phyloP scores from a whole-genome alignment of 2,888 invertebrate species.

The Hydroisotoma schaefferi region DNA sequence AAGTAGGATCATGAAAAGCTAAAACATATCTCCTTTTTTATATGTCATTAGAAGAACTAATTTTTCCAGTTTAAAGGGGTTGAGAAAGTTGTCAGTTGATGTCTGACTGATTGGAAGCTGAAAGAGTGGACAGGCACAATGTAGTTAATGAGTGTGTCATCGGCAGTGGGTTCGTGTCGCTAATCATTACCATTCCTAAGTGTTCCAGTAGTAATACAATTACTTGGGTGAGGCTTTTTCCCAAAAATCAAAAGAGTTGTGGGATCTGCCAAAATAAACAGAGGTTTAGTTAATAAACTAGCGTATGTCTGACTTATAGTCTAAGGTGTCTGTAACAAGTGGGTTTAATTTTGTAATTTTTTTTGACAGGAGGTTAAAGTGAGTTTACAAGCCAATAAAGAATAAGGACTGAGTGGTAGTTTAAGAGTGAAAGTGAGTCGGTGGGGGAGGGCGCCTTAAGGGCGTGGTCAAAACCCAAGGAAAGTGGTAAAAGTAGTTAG shows the following conservation, averaged over 20 bases:
- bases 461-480: background rate
- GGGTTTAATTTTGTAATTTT: background rate
- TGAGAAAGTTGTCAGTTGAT: too few relatives aligned
- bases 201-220: background rate
- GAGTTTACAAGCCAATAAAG: background rate
- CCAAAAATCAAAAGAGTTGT: background rate
- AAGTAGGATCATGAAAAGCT: too few relatives aligned
- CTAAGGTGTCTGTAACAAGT: background rate
- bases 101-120: too few relatives aligned
- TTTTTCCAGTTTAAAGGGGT: too few relatives aligned
- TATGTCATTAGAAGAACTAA: too few relatives aligned
- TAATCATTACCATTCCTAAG: background rate
- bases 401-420: background rate
- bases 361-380: background rate
- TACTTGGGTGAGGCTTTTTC: background rate
- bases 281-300: too few relatives aligned
- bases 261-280: too few relatives aligned
- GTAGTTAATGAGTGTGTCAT: too few relatives aligned
- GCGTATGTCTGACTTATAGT: too few relatives aligned
- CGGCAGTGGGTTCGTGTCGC: background rate
- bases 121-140: too few relatives aligned
- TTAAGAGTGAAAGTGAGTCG: slow-evolving; percentile 3
- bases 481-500: background rate
- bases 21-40: too few relatives aligned
- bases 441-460: slow-evolving; percentile 5